Evolutionary conservation across 2,797 vertebrate genomes (phyloP).

Genomic region (Sebastolobus alascanus): DNA sequence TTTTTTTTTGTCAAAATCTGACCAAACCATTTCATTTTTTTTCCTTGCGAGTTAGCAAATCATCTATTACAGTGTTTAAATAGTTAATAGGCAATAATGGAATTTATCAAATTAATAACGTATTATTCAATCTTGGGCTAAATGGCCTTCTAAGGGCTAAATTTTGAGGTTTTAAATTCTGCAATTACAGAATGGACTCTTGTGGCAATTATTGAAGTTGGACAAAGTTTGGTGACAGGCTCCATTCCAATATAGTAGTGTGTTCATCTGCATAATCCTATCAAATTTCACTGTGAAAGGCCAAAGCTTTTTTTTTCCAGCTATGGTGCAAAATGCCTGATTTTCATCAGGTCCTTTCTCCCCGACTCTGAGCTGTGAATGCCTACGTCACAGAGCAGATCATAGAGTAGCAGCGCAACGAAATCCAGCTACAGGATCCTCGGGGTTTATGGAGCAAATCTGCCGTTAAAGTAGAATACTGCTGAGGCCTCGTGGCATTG

Average conservation of each 20-base stretch:
- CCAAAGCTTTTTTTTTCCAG: constrained; percentile 40
- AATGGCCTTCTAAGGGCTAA: constrained; percentile 49
- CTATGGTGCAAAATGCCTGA: constrained; percentile 53
- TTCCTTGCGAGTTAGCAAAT: constrained; percentile 38
- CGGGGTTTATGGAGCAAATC: constrained; percentile 69
- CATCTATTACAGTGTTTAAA: constrained; percentile 63
- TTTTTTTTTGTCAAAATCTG: constrained; percentile 20
- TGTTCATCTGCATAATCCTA: constrained; percentile 75
- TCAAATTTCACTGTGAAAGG: constrained; percentile 70
- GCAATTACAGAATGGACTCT: constrained; percentile 44
- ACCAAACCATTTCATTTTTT: constrained; percentile 54
- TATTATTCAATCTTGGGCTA: constrained; percentile 52
- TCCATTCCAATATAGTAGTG: constrained; percentile 36
- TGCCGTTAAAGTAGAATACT: constrained; percentile 64
- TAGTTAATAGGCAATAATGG: constrained; percentile 64
- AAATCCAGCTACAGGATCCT: constrained; percentile 65
- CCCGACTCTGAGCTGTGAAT: constrained; percentile 53
- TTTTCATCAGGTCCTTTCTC: constrained; percentile 62
- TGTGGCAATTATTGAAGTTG: constrained; percentile 50
- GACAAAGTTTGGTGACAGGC: constrained; percentile 57
- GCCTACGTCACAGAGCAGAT: constrained; percentile 51
- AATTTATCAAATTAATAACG: constrained; percentile 60
- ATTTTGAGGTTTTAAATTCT: constrained; percentile 49
- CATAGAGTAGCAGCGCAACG: constrained; percentile 50
- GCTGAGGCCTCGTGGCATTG: constrained; percentile 67